Evolutionary conservation across 1,140 invertebrate species (phyloP), one percentile per base, ranked within the genome.

Genomic region (Druon quercuslanigerum): DNA sequence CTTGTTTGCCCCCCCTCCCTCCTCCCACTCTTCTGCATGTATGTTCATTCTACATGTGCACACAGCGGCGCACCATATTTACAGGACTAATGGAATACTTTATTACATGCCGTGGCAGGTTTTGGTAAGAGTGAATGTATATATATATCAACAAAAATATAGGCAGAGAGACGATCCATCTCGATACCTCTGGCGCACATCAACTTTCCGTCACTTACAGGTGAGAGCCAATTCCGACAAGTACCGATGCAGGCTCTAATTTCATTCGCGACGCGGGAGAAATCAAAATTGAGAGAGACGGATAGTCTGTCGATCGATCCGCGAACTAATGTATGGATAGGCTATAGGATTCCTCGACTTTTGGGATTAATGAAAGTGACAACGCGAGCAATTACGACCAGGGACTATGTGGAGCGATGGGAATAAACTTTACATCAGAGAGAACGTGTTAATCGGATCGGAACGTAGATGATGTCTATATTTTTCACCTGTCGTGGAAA

Each of bases 321-420:
- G 57, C 13, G 20, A 66, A 66, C 19, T 66, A 66, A 66, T 66
- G 57, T 25, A 66, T 66, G 57, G 57, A 40, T 66, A 57, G 56
- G 57, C 20, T 66, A 25, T 25, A 66, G 57, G 33, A 66, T 25
- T 66, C 57, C 57, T 66, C 57, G 57, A 66, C 57, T 66, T 66
- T 66, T 66, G 57, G 57, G 57, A 66, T 66, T 66, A 66, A 66
- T 66, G 57, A 66, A 66, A 66, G 57, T 66, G 57, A 66, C 57
- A 66, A 66, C 57, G 57, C 57, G 25, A 66, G 25, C 57, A 66
- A 66, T 66, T 66, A 66, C 57, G 25, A 66, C 33, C 57, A 11
- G 57, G 57, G 1, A 66, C 57, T 12, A 33, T n/a, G 25, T 33
- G 33, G 57, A 66, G 57, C 57, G 57, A 66, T 66, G 57, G 57